Base-by-base conservation (phyloP, 2,797 vertebrate species). In the Argya squamiceps region DNA sequence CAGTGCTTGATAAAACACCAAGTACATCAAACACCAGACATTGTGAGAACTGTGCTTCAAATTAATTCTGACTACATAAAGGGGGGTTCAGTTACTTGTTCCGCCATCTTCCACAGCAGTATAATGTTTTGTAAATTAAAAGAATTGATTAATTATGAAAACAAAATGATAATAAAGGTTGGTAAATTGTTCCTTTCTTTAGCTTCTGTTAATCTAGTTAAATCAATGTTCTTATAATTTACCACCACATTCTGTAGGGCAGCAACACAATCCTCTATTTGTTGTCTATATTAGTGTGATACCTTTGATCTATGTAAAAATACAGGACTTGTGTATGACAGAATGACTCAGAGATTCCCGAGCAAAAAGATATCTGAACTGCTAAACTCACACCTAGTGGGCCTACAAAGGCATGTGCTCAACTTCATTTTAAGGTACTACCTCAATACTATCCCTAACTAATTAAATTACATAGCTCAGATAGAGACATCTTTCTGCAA, bases 321-420 rank as follows among this genome's bases (percentile, higher is more conserved):
- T 29, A 32, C 3, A 15, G 49, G 44, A 63, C 15, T 46, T 41
- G 12, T 55, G 24, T 20, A 47, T 10, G 39, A 58, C 11, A 52
- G 34, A 78, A 52, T 4, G 34, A 56, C 1, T 1, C 6, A 67
- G 20, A 67, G 23, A 55, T 36, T 29, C 29, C 27, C 0, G 1
- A 53, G 39, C 7, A 83, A n/a, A 49, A 0, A 3, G 15, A 27
- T 21, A 68, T 15, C 27, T 59, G 44, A 73, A 37, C 20, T 32
- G 18, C 23, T 41, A 76, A 58, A 58, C 3, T 23, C 39, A 34
- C 21, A 41, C 0, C 0, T 9, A 63, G 11, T 9, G 5, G 6
- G 10, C 26, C 55, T 12, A 15, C 29, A 84, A 76, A 76, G 21
- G 26, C 49, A 49, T 2, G 5, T 21, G 36, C 7, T 68, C 41